Percentiles rank a stretch among this genome's conserved stretches.
Evolutionary conservation across 2,113 vertebrate genomes (phyloP).

Genomic region (Arvicanthis niloticus): DNA sequence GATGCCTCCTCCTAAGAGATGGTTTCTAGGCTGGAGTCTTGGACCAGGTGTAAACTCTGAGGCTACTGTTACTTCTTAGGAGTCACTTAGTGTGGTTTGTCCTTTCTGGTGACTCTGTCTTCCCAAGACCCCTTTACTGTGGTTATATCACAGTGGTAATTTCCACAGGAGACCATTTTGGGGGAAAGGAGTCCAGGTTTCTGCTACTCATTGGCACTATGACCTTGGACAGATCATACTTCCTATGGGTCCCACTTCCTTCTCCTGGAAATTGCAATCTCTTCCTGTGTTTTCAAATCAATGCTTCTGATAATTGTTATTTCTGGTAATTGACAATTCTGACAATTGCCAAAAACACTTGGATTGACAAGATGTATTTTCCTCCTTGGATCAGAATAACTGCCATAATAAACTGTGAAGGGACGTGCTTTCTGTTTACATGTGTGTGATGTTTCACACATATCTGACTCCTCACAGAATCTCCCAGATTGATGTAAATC

Average conservation of each 20-base stretch:
- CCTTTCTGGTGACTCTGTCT: neutral
- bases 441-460: rapidly evolving
- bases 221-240: neutral
- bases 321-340: neutral
- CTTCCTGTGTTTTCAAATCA: neutral
- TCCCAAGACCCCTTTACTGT: neutral
- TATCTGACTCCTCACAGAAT: neutral
- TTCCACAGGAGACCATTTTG: neutral
- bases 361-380: neutral
- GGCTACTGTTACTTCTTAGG: rapidly evolving
- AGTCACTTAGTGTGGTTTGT: neutral
- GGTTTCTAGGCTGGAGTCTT: neutral
- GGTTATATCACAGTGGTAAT: too few species aligned
- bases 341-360: neutral
- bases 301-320: neutral
- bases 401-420: neutral
- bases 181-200: neutral
- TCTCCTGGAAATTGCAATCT: neutral
- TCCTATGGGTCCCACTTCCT: neutral
- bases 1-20: neutral
- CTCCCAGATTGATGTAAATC: neutral
- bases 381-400: neutral
- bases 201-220: too few species aligned
- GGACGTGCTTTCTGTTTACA: too few species aligned
- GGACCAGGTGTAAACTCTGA: neutral